These are phyloP conservation scores for Corvus moneduloides DNA, from an alignment of 2,113 vertebrate genomes.

Conservation along the genomic window DNA sequence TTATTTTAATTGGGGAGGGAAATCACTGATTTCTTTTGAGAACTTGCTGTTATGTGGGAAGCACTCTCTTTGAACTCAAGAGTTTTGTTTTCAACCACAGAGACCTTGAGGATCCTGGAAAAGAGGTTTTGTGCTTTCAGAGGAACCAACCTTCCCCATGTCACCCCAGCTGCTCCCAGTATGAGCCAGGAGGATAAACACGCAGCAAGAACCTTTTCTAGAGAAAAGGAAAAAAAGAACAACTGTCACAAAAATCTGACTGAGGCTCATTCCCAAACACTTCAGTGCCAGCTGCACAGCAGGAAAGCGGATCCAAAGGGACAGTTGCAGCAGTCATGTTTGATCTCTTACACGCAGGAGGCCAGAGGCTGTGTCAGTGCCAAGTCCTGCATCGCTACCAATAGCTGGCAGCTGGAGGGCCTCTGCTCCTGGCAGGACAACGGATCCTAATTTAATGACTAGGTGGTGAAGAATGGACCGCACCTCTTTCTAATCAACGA, in stretches of 20 bases:
- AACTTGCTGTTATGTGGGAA: not conserved
- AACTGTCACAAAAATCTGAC: slow-evolving; percentile 45
- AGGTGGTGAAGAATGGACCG: not conserved
- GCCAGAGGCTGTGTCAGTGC: slow-evolving; percentile 13
- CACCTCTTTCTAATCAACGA: not conserved
- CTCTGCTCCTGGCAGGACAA: not conserved
- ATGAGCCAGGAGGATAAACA: slow-evolving; percentile 24
- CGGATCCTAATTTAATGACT: slow-evolving; percentile 9
- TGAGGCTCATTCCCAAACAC: slow-evolving; percentile 21
- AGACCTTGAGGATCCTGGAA: not conserved
- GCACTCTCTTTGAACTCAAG: not conserved
- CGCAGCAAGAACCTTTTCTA: not conserved
- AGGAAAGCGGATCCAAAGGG: not conserved
- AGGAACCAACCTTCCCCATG: not conserved
- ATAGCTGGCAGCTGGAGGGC: not conserved
- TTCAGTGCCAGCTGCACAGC: slow-evolving; percentile 42
- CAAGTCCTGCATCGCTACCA: not conserved
- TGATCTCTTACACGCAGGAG: slow-evolving; percentile 16
- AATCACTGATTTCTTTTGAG: not conserved
- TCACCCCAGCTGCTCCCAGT: slow-evolving; percentile 1
- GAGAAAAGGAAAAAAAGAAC: not conserved
- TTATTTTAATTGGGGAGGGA: not conserved
- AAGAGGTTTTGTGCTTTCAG: not conserved
- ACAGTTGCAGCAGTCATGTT: slow-evolving; percentile 41
- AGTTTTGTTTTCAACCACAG: not conserved